Percentiles rank a stretch among this genome's conserved stretches.
Conservation (phyloP, 2,888 invertebrate genomes). For the Dysmachus trigonus region DNA sequence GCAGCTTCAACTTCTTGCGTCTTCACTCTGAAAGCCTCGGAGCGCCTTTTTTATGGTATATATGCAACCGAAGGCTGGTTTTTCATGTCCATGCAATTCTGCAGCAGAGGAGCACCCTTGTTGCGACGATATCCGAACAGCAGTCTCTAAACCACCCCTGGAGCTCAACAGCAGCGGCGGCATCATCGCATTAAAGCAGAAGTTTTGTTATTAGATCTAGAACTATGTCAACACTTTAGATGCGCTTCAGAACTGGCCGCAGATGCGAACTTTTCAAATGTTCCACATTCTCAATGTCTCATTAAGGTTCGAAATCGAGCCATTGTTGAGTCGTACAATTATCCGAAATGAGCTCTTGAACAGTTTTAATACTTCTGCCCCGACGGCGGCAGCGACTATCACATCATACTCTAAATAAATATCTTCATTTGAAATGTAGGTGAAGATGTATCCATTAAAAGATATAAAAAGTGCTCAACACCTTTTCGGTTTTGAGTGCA, state of each 20-base stretch:
- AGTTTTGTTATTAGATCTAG: not conserved
- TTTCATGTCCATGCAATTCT: not conserved
- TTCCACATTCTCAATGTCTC: slow-evolving; percentile 29
- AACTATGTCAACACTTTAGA: not conserved
- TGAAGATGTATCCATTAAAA: slow-evolving; percentile 9
- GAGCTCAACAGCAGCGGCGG: not conserved
- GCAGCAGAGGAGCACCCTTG: not conserved
- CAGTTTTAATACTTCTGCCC: not conserved
- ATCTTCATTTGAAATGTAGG: not conserved
- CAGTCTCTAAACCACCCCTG: not conserved
- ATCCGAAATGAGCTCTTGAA: slow-evolving; percentile 7
- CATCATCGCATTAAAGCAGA: not conserved
- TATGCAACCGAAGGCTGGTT: not conserved
- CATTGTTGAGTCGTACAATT: slow-evolving; percentile 13
- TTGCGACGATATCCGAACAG: not conserved
- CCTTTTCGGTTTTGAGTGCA: not conserved
- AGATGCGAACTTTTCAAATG: slow-evolving; percentile 1
- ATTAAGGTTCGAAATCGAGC: slow-evolving; percentile 10
- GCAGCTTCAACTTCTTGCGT: not conserved
- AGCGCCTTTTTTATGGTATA: not conserved
- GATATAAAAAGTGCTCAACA: not conserved
- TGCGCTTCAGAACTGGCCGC: not conserved
- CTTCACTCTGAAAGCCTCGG: not conserved
- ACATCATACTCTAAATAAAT: not conserved
- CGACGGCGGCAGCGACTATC: not conserved